phyloP scores from a whole-genome alignment of 23 tunicate genomes.

The Halocynthia roretzi region DNA sequence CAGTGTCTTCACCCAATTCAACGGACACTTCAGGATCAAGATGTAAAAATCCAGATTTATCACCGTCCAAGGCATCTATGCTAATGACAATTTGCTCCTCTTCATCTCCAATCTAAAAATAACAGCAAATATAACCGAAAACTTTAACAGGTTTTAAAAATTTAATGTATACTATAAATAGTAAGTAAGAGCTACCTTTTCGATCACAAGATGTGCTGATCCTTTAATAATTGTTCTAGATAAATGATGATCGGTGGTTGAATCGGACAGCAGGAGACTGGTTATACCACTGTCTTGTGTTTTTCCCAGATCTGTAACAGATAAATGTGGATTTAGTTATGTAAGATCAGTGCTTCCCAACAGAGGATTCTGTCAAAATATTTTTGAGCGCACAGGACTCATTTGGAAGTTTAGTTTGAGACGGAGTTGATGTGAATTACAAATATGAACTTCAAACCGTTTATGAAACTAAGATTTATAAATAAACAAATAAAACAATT shows the following conservation, averaged over 20 bases:
- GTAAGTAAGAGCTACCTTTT: constrained; percentile 1
- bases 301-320: too few relatives aligned
- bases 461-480: not conserved
- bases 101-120: too few relatives aligned
- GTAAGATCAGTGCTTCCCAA: too few relatives aligned
- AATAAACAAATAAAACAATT: not conserved
- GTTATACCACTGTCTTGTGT: constrained; percentile 21
- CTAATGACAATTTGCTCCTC: not conserved
- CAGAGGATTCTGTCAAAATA: too few relatives aligned
- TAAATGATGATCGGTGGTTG: constrained; percentile 2
- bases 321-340: too few relatives aligned
- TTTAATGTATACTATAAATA: too few relatives aligned
- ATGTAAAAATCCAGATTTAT: constrained; percentile 23
- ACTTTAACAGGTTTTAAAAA: too few relatives aligned
- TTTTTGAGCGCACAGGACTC: too few relatives aligned
- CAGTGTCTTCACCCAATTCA: constrained; percentile 8
- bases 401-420: too few relatives aligned
- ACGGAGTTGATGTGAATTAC: too few relatives aligned
- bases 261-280: constrained; percentile 5
- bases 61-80: constrained; percentile 14
- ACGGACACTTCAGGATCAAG: not conserved
- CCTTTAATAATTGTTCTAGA: constrained; percentile 3
- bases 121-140: too few relatives aligned
- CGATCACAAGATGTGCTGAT: constrained; percentile 25
- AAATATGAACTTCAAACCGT: not conserved